These are phyloP conservation scores for Ciconia boyciana DNA, from an alignment of 2,113 vertebrate species.

Conservation along the genomic window DNA sequence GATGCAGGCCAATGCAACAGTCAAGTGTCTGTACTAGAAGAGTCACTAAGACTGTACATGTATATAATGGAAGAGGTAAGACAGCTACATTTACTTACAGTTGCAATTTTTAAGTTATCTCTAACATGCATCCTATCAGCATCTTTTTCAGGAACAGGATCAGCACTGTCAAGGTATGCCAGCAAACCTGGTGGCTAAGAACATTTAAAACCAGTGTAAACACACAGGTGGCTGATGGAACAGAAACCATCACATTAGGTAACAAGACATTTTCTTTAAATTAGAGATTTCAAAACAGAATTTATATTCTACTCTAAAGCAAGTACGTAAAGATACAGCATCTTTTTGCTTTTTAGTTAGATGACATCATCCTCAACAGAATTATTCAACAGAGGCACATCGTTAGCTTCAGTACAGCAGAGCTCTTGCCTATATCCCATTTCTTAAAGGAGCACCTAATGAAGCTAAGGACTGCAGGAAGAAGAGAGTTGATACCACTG, in stretches of 20 bases:
- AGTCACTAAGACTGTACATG: not conserved
- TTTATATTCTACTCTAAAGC: not conserved
- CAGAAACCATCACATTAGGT: not conserved
- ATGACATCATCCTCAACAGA: not conserved
- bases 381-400: not conserved
- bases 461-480: not conserved
- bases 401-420: not conserved
- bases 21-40: not conserved
- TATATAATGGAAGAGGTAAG: not conserved
- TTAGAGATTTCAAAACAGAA: not conserved
- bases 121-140: conserved; percentile 95
- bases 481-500: not conserved
- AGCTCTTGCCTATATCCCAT: not conserved
- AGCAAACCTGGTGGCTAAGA: conserved; percentile 90
- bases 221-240: not conserved
- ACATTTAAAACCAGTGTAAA: conserved; percentile 6
- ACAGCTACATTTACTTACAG: conserved; percentile 74
- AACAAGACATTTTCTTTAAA: not conserved
- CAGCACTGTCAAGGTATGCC: conserved; percentile 91
- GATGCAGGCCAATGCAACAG: not conserved
- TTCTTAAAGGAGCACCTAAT: not conserved
- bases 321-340: not conserved
- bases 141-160: conserved; percentile 93
- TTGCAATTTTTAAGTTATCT: conserved; percentile 96
- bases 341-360: not conserved